Percentiles rank a stretch among this genome's conserved stretches.
These are phyloP conservation scores for Hydrocynus forskahlii DNA, from an alignment of 2,797 vertebrate genomes.

Conservation along the genomic window DNA sequence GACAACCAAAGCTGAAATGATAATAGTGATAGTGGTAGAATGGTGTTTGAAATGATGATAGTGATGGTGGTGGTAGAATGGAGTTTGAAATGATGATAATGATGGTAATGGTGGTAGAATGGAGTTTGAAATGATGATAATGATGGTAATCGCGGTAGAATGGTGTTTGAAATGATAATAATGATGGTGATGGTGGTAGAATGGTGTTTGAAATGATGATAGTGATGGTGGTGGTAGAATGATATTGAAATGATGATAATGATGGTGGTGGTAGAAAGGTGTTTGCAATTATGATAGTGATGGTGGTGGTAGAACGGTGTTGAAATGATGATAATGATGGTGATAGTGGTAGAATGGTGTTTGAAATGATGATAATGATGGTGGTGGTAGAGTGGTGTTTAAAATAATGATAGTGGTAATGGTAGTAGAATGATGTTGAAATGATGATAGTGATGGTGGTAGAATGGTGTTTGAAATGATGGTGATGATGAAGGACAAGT, in stretches of 20 bases:
- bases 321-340: background rate
- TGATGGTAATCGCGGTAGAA: background rate
- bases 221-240: background rate
- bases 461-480: background rate
- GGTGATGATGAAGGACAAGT: background rate
- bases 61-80: background rate
- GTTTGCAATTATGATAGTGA: background rate
- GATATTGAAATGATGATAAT: background rate
- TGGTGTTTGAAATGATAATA: background rate
- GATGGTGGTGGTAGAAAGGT: background rate
- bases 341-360: background rate
- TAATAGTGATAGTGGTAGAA: too few relatives aligned
- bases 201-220: background rate
- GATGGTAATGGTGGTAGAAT: background rate
- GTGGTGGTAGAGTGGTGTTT: background rate
- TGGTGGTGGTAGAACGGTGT: background rate
- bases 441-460: background rate
- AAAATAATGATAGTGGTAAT: background rate
- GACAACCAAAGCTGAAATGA: too few relatives aligned
- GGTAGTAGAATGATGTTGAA: background rate
- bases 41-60: too few relatives aligned
- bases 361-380: background rate
- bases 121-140: background rate
- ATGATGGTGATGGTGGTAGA: background rate
- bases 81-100: background rate